Conservation (phyloP, 2,797 vertebrate species). For the Micropoecilia bifurca region DNA sequence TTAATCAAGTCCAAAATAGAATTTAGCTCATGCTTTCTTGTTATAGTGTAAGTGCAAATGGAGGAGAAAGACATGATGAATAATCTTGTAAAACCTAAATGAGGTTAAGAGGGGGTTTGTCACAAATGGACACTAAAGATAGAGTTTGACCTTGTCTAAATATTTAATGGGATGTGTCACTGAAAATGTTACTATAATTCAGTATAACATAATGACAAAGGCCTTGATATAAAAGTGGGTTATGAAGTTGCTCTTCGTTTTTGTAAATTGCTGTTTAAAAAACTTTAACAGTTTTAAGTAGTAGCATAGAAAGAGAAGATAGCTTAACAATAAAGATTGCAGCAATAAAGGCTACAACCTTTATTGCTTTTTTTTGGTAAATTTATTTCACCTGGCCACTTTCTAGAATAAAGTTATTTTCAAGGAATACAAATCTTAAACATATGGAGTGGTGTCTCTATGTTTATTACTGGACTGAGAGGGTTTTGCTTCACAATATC, state of each 20-base stretch:
- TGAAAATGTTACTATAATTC: constrained; percentile 38
- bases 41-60: neutral
- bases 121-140: constrained; percentile 41
- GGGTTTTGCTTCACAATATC: constrained; percentile 65
- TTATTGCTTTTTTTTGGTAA: constrained; percentile 32
- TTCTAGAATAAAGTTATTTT: constrained; percentile 47
- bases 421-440: constrained; percentile 54
- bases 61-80: neutral
- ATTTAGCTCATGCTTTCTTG: neutral
- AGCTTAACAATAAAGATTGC: constrained; percentile 3
- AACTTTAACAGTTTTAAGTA: constrained; percentile 21
- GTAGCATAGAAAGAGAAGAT: constrained; percentile 23
- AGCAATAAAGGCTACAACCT: constrained; percentile 3
- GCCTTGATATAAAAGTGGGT: constrained; percentile 41
- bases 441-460: constrained; percentile 47
- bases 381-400: constrained; percentile 31
- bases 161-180: constrained; percentile 59
- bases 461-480: constrained; percentile 60
- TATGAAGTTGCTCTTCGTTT: constrained; percentile 45
- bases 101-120: neutral
- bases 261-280: constrained; percentile 45
- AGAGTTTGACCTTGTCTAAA: constrained; percentile 63
- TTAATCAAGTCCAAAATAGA: neutral
- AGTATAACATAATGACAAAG: constrained; percentile 33
- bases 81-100: neutral